Base-by-base conservation (phyloP, 2,113 vertebrate genomes). In the Strigops habroptila region DNA sequence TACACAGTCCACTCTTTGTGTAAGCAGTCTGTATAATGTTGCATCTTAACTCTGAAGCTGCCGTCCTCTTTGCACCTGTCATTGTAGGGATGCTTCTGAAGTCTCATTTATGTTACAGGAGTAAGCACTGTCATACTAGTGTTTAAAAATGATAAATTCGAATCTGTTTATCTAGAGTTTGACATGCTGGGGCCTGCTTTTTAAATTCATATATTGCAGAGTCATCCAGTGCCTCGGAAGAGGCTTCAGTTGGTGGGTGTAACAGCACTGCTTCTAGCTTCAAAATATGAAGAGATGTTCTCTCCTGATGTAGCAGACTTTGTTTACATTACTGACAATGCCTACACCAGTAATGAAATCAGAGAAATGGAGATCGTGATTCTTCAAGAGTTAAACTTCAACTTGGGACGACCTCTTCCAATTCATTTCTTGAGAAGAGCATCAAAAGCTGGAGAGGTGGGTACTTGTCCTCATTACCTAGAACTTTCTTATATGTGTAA, bases 251-350 rank as follows among this genome's bases (percentile, higher is more conserved):
- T 99, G 30, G 99, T 98, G 2, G 99, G 99, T 0, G 98, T 99
- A 27, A 99, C 99, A 2, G 98, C 99, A 2, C 97, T 99, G 98
- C 96, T 99, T 76, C 24, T 99, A 83, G 99, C 99, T 52, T 99
- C 99, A 68, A 99, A 99, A 75, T 99, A 99, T 0, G 99, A 99
- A 96, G 99, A 99, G 97, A 99, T 99, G 96, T 97, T 98, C 31
- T 96, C 97, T 28, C 99, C 99, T 6, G 98, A 98, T 84, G 93
- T 99, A 7, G 98, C 97, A 27, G 99, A 99, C 97, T 99, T 99
- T 15, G 98, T 99, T 90, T 99, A 99, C 92, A 99, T 99, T 93
- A 99, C 99, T 1, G 99, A 99, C 94, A 98, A 98, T 18, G 98
- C 99, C 9, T 99, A 99, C 82, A 98, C 98, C 2, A 97, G 97